Base-by-base conservation (phyloP, 2,113 vertebrate genomes). In the Pipra filicauda region DNA sequence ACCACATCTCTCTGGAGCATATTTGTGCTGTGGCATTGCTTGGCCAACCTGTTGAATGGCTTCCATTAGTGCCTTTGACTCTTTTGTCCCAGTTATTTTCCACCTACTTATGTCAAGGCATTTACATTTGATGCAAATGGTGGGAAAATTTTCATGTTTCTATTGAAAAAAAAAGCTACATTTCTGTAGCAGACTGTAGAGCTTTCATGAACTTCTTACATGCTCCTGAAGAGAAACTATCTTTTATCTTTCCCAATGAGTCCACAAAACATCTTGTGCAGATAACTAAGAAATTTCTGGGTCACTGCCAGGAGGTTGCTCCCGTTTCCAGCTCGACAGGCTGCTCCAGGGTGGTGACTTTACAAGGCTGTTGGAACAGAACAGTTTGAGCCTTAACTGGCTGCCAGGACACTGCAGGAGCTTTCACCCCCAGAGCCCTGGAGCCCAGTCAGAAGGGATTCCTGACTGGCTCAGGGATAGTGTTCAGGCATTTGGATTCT, bases 301-400 rank as follows among this genome's bases (percentile, higher is more conserved):
- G 76, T 81, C 65, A 6, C 43, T 84, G 83, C 93, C 93, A 81
- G 61, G 73, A 86, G 22, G 15, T 73, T 83, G 65, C 72, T 86
- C 88, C 75, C 27, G 0, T 84, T 95, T 91, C 86, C 94, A 92
- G 20, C 76, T 74, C 59, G 73, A 58, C 41, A 69, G 62, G 15
- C 54, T 91, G 64, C 75, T 76, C 35, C 65, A 83, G 61, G 43
- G 73, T 89, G 66, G 52, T 85, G 89, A 93, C 70, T 91, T 96
- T 87, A 90, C 80, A 75, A 78, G 84, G 70, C 80, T 96, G 62
- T 75, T 91, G 52, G 83, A 94, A 46, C 59, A 86, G 52, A 81
- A 58, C 57, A 58, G 52, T 66, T 55, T 61, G 62, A 89, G 73
- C 37, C 41, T 65, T 65, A 33, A 31, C 26, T 70, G 77, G 19